These are phyloP conservation scores for Pampusana beccarii DNA, from an alignment of 2,113 vertebrate species.

Conservation along the genomic window DNA sequence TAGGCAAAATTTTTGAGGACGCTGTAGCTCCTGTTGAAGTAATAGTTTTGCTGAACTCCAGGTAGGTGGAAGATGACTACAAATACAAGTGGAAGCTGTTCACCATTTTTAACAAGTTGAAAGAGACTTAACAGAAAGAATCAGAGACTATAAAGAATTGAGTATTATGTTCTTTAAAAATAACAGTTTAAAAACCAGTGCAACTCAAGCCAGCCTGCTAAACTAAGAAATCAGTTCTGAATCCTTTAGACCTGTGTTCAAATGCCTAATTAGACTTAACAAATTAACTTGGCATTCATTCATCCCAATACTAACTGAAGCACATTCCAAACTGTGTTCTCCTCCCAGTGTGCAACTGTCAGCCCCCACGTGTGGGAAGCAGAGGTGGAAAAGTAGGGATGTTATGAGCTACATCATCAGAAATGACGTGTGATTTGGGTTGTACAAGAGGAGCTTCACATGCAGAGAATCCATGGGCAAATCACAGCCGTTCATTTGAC, in stretches of 20 bases:
- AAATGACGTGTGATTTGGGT: neutral
- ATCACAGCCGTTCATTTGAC: neutral
- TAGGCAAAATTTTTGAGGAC: neutral
- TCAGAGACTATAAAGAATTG: neutral
- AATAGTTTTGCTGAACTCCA: neutral
- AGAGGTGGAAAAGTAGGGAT: neutral
- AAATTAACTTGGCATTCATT: neutral
- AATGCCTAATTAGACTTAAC: neutral
- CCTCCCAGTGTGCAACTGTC: neutral
- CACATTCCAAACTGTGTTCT: neutral
- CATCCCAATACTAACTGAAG: neutral
- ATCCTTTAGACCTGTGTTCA: neutral
- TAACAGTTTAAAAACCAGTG: neutral
- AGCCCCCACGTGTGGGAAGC: neutral
- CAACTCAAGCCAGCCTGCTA: neutral
- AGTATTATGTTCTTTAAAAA: neutral
- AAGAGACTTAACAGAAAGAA: neutral
- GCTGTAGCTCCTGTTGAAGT: neutral
- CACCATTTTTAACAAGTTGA: neutral
- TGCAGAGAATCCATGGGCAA: neutral
- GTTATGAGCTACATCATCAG: neutral
- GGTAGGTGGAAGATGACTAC: neutral
- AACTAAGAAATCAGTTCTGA: neutral
- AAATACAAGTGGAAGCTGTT: neutral
- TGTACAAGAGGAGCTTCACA: neutral